Evolutionary conservation across 2,888 invertebrate species (phyloP), one percentile per base, ranked within the genome.

Genomic region (Agonopterix heracliana): DNA sequence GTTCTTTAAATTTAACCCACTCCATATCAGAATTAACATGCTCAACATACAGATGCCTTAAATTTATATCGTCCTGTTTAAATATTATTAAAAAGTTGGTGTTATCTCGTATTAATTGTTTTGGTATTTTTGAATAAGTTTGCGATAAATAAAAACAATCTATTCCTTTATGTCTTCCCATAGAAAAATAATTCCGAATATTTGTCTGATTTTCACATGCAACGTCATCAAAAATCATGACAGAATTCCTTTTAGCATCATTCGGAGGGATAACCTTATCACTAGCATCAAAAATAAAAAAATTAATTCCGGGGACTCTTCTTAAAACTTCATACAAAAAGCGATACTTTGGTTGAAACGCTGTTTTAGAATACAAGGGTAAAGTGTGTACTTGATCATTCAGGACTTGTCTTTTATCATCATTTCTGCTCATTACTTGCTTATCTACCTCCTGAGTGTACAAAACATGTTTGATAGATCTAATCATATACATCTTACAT

Each of bases 1-100:
- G 41, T 10, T 50, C 13, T 53, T 56, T 55, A 45, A 67, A 66
- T 44, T 56, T 34, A 2, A 1, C 0, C 56, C 56, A 68, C 1
- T 17, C 26, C 46, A 67, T 57, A 50, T 66, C 64, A 26, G 58
- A 14, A 48, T 50, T 55, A 1, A 61, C 60, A 47, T 64, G 64
- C 34, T 70, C 68, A 9, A 2, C 36, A 36, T 2, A 36, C 2
- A 36, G 1, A 36, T 36, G 36, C 3, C 3, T 36, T 36, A 36
- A 10, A 3, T 36, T 36, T 2, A 36, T 36, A 10, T 36, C 36
- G 3, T 36, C 36, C 3, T 36, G 36, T 36, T 36, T n/a, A n/a
- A n/a, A n/a, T n/a, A n/a, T n/a, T n/a, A n/a, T n/a, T n/a, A n/a
- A n/a, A n/a, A n/a, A n/a, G 2, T 36, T 36, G 1, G 2, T 3